phyloP scores from a whole-genome alignment of 2,888 invertebrate species.

The Harpalus rufipes region DNA sequence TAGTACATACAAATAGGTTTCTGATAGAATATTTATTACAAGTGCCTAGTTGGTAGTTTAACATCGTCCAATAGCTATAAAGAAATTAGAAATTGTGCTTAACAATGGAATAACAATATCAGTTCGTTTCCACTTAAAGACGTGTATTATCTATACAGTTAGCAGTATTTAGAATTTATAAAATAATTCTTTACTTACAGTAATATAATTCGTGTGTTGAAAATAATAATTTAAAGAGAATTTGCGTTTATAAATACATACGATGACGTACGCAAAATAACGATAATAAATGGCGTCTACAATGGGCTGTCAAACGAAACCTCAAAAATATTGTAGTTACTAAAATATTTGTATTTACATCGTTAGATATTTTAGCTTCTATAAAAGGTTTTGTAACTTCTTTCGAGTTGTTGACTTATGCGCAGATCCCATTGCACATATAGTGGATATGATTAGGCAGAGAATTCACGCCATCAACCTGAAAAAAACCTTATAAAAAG shows the following conservation, averaged over 20 bases:
- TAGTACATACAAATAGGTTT: constrained; percentile 65
- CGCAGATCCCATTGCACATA: too few relatives aligned
- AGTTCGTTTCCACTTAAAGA: constrained; percentile 64
- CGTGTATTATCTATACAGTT: constrained; percentile 65
- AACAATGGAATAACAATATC: constrained; percentile 65
- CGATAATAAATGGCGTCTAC: too few relatives aligned
- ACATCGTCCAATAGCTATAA: constrained; percentile 57
- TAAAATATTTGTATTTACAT: too few relatives aligned
- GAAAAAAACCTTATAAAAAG: too few relatives aligned
- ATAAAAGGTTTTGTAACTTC: too few relatives aligned
- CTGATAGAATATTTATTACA: constrained; percentile 64
- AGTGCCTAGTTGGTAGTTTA: constrained; percentile 64
- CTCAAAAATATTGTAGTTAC: too few relatives aligned
- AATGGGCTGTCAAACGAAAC: too few relatives aligned
- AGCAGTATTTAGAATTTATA: constrained; percentile 65
- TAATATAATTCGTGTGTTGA: constrained; percentile 47
- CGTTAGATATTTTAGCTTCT: too few relatives aligned
- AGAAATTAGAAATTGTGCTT: constrained; percentile 64
- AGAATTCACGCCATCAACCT: too few relatives aligned
- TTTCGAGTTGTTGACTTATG: too few relatives aligned
- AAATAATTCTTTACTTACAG: constrained; percentile 60
- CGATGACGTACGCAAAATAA: too few relatives aligned
- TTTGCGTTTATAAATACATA: constrained; percentile 5
- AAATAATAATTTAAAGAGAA: constrained; percentile 33
- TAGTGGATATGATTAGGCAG: too few relatives aligned